Conservation (phyloP, 2,113 vertebrate genomes). For the Cololabis saira region DNA sequence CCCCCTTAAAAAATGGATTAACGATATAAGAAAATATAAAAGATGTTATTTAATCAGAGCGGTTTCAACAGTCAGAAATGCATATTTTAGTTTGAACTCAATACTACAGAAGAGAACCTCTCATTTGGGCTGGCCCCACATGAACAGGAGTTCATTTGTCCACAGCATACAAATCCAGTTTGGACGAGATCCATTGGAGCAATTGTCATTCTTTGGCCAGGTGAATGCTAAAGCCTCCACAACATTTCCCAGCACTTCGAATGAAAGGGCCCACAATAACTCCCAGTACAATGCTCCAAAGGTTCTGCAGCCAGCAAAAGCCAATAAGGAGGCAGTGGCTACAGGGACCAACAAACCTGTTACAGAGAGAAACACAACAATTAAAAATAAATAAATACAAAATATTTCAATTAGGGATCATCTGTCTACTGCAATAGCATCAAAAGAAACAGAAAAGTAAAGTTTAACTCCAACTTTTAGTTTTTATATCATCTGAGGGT, state of each 20-base stretch:
- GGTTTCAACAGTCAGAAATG: not conserved
- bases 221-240: constrained; percentile 71
- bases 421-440: not conserved
- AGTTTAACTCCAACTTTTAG: not conserved
- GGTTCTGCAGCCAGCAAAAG: constrained; percentile 69
- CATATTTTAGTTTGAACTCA: not conserved
- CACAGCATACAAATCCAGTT: constrained; percentile 8
- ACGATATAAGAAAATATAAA: too few species aligned
- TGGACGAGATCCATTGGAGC: not conserved
- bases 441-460: not conserved
- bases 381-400: not conserved
- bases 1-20: too few species aligned
- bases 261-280: constrained; percentile 68
- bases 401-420: not conserved
- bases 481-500: too few species aligned
- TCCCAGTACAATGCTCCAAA: constrained; percentile 76
- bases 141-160: constrained; percentile 10
- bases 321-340: constrained; percentile 65
- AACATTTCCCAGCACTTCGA: constrained; percentile 74
- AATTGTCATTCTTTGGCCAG: constrained; percentile 71
- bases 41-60: not conserved
- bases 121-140: constrained; percentile 6
- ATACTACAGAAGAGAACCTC: not conserved
- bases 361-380: constrained; percentile 11
- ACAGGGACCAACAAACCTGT: constrained; percentile 79